Percentiles rank a stretch among this genome's conserved stretches.
phyloP scores from a whole-genome alignment of 2,113 vertebrate genomes.

The Aptenodytes forsteri region DNA sequence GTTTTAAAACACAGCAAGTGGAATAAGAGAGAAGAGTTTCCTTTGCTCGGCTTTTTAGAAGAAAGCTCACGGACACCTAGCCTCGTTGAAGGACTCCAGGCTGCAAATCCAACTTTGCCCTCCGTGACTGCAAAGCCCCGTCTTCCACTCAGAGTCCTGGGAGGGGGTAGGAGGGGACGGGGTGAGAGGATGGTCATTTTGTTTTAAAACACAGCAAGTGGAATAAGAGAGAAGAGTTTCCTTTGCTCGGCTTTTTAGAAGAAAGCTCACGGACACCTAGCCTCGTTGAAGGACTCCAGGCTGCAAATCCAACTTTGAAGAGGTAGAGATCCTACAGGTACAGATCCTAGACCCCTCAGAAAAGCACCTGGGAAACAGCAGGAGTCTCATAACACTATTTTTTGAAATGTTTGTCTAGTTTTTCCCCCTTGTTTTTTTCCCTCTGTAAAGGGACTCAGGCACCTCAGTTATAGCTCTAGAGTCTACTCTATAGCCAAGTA shows the following conservation, averaged over 20 bases:
- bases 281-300: background rate
- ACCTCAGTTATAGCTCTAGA: background rate
- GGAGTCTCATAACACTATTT: background rate
- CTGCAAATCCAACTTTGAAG: background rate
- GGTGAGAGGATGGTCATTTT: background rate
- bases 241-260: background rate
- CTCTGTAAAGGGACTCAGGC: background rate
- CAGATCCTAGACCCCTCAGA: background rate
- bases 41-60: background rate
- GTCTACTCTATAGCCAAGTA: background rate
- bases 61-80: background rate
- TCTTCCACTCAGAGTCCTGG: background rate
- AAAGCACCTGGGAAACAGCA: background rate
- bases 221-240: background rate
- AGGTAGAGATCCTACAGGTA: background rate
- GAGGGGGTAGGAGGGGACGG: accelerated
- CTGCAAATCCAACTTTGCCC: too few species aligned
- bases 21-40: background rate
- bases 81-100: background rate
- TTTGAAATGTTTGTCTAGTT: background rate
- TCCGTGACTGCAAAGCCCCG: background rate
- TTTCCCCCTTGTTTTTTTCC: accelerated
- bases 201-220: background rate
- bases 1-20: background rate
- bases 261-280: background rate